Evolutionary conservation across 2,888 invertebrate species (phyloP).

Genomic region (Pseudococcus longispinus): DNA sequence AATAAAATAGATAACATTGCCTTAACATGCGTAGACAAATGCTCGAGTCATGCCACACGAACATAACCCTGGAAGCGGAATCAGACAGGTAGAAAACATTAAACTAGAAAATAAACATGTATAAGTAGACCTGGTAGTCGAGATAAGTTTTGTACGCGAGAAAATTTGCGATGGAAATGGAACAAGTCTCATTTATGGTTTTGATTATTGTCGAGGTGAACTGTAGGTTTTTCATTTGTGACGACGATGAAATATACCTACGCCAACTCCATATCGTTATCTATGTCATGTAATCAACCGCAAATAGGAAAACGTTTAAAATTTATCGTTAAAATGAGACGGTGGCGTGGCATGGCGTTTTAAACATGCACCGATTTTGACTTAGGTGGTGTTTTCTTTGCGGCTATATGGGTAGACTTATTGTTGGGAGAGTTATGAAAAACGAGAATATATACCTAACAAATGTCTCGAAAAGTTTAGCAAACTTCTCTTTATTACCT

Average conservation of each 20-base stretch:
- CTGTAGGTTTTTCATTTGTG: neutral
- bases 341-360: neutral
- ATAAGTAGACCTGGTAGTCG: neutral
- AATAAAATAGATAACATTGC: neutral
- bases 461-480: neutral
- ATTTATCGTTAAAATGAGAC: neutral
- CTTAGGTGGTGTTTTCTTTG: neutral
- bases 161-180: neutral
- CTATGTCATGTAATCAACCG: neutral
- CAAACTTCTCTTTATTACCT: neutral
- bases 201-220: neutral
- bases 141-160: neutral
- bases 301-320: slow-evolving; percentile 8
- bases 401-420: neutral
- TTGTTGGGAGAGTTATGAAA: neutral
- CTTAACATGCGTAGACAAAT: neutral
- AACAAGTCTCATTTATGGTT: neutral
- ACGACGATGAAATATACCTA: slow-evolving; percentile 15
- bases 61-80: neutral
- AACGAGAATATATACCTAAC: neutral
- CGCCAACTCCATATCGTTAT: neutral
- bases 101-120: neutral
- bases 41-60: too few relatives aligned
- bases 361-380: neutral
- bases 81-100: neutral